phyloP scores from a whole-genome alignment of 2,888 invertebrate genomes.

The Drosophila falleni region DNA sequence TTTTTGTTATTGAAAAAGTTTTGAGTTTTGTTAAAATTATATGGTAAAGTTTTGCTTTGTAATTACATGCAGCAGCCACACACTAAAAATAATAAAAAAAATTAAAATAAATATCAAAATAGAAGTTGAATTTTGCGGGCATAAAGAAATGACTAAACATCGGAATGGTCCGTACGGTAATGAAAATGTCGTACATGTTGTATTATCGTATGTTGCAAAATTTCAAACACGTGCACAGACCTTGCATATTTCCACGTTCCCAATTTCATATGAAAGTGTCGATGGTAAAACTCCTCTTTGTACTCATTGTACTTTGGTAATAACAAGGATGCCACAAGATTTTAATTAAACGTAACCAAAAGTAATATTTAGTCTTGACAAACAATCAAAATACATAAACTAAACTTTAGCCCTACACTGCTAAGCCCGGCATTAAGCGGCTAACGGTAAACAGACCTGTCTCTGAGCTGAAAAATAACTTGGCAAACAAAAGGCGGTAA shows the following conservation, averaged over 20 bases:
- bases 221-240: conserved; percentile 30
- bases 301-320: neutral
- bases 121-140: conserved; percentile 14
- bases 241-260: conserved; percentile 27
- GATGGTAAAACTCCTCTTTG: neutral
- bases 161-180: conserved; percentile 19
- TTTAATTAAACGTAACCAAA: conserved; percentile 53
- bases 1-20: conserved; percentile 79
- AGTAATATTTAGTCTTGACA: conserved; percentile 61
- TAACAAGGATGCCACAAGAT: conserved; percentile 24
- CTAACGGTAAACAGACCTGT: conserved; percentile 59
- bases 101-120: conserved; percentile 14
- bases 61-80: conserved; percentile 67
- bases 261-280: conserved; percentile 36
- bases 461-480: conserved; percentile 21
- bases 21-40: conserved; percentile 69
- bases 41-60: conserved; percentile 75
- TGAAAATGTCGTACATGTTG: conserved; percentile 23
- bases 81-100: conserved; percentile 21
- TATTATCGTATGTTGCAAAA: conserved; percentile 1
- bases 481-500: conserved; percentile 47
- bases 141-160: conserved; percentile 8
- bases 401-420: conserved; percentile 60
- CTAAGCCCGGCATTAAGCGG: conserved; percentile 67
- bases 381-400: conserved; percentile 60